A percentile compares a stretch with the other conserved stretches of the same genome.
Evolutionary conservation across 2,113 vertebrate species (phyloP).

Genomic region (Mus musculus): GRCm39 chr2:100576001-100576500

Average conservation of each 20-base stretch:
- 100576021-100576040: neutral
- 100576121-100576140: neutral
- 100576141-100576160: neutral
- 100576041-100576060: neutral
- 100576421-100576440: neutral
- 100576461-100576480: constrained; percentile 57
- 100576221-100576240: neutral
- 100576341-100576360: neutral
- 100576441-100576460: constrained; percentile 32
- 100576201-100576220: neutral
- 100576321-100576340: neutral
- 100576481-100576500: neutral
- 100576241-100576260: neutral
- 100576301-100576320: neutral
- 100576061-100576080: neutral
- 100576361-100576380: neutral
- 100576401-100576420: neutral
- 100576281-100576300: neutral
- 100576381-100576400: neutral
- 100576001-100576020: neutral
- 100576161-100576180: fast-evolving
- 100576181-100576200: neutral
- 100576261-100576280: neutral
- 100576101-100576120: neutral
- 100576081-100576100: neutral